Evolutionary conservation across 2,113 vertebrate species (phyloP).

Genomic region (Saiga tatarica): DNA sequence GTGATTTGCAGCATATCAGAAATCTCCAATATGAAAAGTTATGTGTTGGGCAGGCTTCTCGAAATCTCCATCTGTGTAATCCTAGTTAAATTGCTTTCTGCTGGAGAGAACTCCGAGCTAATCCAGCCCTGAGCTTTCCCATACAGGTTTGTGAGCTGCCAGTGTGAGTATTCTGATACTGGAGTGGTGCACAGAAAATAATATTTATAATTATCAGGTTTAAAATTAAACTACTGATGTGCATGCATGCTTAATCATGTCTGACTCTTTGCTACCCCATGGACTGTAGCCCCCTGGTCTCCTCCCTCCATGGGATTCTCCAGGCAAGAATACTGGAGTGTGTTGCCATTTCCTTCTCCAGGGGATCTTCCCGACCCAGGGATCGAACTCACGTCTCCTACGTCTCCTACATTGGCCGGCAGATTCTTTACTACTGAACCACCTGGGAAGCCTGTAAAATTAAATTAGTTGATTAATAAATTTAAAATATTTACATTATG

Average conservation of each 20-base stretch:
- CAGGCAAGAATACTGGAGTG: not conserved
- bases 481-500: not conserved
- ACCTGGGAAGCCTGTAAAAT: not conserved
- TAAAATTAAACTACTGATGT: constrained; percentile 33
- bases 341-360: not conserved
- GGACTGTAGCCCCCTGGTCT: not conserved
- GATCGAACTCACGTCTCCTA: not conserved
- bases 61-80: not conserved
- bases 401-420: not conserved
- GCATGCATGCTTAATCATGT: not conserved
- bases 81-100: constrained; percentile 1
- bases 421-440: not conserved
- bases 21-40: not conserved
- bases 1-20: not conserved
- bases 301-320: not conserved
- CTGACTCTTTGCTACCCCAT: not conserved
- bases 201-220: not conserved
- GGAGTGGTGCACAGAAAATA: not conserved
- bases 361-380: accelerated
- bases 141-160: not conserved
- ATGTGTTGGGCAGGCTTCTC: not conserved
- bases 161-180: not conserved
- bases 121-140: not conserved
- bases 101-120: not conserved
- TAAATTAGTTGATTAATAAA: constrained; percentile 3